Percentiles rank a stretch among this genome's conserved stretches.
Conservation (phyloP, 2,888 invertebrate genomes). For the Temnothorax ravouxi region DNA sequence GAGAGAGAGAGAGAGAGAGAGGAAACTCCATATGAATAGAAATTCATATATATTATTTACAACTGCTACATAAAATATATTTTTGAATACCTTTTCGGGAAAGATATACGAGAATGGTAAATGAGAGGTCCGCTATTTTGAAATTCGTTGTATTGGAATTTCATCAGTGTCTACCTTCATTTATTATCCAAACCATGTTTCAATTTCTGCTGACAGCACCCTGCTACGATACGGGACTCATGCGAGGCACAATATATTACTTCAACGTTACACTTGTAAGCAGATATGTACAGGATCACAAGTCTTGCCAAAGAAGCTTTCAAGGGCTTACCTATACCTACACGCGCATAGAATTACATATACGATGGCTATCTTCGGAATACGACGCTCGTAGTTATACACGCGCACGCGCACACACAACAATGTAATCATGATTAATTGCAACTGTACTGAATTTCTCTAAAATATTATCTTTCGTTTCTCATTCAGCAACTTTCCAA, state of each 20-base stretch:
- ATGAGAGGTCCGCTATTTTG: constrained; percentile 14
- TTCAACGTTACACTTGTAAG: constrained; percentile 33
- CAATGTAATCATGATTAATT: constrained; percentile 48
- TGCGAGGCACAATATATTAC: constrained; percentile 35
- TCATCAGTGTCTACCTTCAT: constrained; percentile 23
- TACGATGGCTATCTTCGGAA: constrained; percentile 22
- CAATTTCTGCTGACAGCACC: constrained; percentile 32
- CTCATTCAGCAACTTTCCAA: neutral
- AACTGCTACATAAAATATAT: constrained; percentile 9
- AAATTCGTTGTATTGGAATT: constrained; percentile 17
- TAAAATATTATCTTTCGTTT: neutral
- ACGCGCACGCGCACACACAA: too few species aligned
- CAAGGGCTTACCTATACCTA: constrained; percentile 41
- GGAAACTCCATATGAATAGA: neutral
- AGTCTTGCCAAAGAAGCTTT: constrained; percentile 63
- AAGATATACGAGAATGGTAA: neutral
- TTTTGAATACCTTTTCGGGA: neutral
- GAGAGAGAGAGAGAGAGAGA: too few species aligned
- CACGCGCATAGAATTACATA: constrained; percentile 39
- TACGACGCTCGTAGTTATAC: constrained; percentile 15
- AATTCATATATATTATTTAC: constrained; percentile 18
- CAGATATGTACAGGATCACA: constrained; percentile 38
- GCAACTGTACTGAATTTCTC: constrained; percentile 4
- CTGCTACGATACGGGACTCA: neutral
- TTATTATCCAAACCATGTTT: constrained; percentile 24